A percentile compares a stretch with the other conserved stretches of the same genome.
Conservation (phyloP, 1,140 invertebrate genomes). For the Drosophila triauraria region DNA sequence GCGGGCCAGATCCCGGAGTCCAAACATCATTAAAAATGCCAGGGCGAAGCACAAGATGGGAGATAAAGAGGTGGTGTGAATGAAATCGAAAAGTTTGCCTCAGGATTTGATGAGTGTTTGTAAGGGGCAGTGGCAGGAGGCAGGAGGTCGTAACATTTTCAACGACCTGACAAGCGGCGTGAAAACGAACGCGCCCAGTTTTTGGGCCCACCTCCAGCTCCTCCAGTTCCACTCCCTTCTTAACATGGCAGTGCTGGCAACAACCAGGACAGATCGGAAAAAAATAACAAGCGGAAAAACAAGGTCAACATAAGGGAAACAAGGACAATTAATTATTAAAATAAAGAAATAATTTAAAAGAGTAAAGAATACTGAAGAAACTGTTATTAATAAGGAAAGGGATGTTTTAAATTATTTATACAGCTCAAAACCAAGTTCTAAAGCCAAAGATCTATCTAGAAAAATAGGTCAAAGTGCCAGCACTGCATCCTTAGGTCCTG, state of each 20-base stretch:
- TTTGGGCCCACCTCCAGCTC: slow-evolving; percentile 90
- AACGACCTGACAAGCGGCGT: slow-evolving; percentile 61
- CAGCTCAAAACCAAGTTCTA: neutral
- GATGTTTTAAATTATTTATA: neutral
- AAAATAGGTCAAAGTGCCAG: neutral
- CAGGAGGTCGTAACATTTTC: slow-evolving; percentile 51
- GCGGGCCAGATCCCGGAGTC: slow-evolving; percentile 28
- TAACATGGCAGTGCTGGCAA: slow-evolving; percentile 77
- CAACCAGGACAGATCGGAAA: neutral
- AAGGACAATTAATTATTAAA: neutral
- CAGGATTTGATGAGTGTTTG: slow-evolving; percentile 62
- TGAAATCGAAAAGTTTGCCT: slow-evolving; percentile 74
- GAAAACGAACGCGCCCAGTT: slow-evolving; percentile 86
- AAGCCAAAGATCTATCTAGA: neutral
- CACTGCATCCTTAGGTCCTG: neutral
- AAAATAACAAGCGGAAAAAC: slow-evolving; percentile 10
- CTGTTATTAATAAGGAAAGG: neutral
- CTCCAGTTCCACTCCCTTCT: slow-evolving; percentile 88
- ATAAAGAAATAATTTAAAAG: neutral
- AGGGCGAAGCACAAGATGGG: slow-evolving; percentile 33
- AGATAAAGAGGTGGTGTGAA: slow-evolving; percentile 55
- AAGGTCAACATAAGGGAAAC: neutral
- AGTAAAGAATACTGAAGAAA: neutral
- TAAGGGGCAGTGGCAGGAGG: no score
- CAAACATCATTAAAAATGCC: slow-evolving; percentile 73